Evolutionary conservation across 2,113 vertebrate genomes (phyloP).

Genomic region (Catagonus wagneri): DNA sequence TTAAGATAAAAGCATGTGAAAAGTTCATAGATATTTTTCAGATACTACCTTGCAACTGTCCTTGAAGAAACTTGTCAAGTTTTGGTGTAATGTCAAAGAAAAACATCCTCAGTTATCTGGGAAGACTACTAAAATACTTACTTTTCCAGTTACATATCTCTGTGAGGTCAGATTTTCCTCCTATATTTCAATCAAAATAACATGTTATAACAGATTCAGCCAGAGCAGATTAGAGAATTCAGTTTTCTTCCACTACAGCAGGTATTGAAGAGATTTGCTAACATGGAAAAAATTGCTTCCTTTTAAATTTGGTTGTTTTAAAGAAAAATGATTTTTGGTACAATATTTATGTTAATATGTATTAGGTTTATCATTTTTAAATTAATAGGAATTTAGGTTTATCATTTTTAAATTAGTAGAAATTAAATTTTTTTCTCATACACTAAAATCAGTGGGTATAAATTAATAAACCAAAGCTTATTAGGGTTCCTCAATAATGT

Average conservation of each 20-base stretch:
- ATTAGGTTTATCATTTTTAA: neutral
- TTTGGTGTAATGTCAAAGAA: neutral
- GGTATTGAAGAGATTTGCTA: neutral
- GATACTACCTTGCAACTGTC: neutral
- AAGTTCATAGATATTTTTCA: neutral
- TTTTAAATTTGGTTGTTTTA: neutral
- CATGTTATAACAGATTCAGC: neutral
- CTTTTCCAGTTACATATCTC: neutral
- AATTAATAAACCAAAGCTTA: neutral
- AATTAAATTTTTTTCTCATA: neutral
- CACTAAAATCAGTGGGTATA: neutral
- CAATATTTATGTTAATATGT: neutral
- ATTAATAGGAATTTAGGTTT: neutral
- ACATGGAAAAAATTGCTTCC: neutral
- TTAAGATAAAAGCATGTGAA: neutral
- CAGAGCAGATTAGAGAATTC: neutral
- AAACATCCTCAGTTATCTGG: neutral
- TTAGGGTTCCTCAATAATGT: neutral
- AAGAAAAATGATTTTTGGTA: constrained; percentile 29
- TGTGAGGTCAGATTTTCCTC: neutral
- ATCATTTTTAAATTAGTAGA: neutral
- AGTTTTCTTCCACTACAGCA: neutral
- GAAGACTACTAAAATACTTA: neutral
- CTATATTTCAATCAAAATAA: neutral
- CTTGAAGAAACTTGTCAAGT: neutral